Evolutionary conservation across 2,113 vertebrate genomes (phyloP), one percentile per base, ranked within the genome.

Genomic region (Melanotaenia duboulayi): DNA sequence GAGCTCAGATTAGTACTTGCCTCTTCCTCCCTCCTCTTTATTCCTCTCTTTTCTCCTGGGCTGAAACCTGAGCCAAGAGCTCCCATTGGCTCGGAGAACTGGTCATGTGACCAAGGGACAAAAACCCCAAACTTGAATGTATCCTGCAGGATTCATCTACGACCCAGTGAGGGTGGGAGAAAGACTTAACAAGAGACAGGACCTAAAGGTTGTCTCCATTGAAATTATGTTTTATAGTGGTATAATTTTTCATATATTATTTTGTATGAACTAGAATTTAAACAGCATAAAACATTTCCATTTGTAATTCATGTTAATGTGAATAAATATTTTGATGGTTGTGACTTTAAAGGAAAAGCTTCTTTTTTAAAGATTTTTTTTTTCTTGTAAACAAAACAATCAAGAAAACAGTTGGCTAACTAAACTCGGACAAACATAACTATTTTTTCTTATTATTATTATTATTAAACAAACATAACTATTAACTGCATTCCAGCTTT

Each of bases 51-150:
- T 91, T 76, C 90, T 91, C 80, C 81, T 81, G 42, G 76, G 76
- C 81, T 93, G 94, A 94, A 95, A 94, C 93, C 91, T 91, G 92
- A 95, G 89, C 86, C 69, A 23, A 44, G 85, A 71, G 57, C 79
- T 89, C 67, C 56, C 23, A 93, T 93, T 93, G 94, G 93, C 60
- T 57, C 72, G 44, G 46, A 0, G 19, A 19, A 20, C 14, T 8
- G 68, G 83, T 93, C 95, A 95, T 71, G 88, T 95, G 94, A 93
- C 76, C 8, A 46, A 64, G 56, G 76, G 77, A 71, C 76, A 75
- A 77, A 83, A 90, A 79, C 68, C 84, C 86, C 65, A 35, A 62
- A 74, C 90, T 92, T 65, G 78, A 86, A 86, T 81, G 39, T 80
- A 68, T 79, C 80, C 81, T 85, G 84, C 35, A 71, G 76, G 52